Base-by-base conservation (phyloP, 2,113 vertebrate genomes). In the Ceyx cyanopectus region DNA sequence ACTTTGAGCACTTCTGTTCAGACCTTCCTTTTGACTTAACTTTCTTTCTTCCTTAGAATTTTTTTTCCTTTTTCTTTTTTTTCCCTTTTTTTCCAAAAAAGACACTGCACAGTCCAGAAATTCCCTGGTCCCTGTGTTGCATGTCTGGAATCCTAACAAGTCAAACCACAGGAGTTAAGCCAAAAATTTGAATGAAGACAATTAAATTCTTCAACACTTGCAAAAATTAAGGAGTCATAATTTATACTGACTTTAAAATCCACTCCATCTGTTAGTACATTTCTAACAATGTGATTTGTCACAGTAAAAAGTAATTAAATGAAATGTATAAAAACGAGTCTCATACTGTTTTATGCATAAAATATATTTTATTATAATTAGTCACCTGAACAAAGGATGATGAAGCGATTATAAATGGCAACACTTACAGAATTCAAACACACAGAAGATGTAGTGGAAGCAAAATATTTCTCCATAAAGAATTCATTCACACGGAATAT, bases 71-170 rank as follows among this genome's bases (percentile, higher is more conserved):
- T 20, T 11, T n/a, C 30, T 22, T 32, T 18, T 6, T 5, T 3
- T 2, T 4, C 2, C 9, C 14, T 14, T 17, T 10, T 9, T 20
- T 26, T 27, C 9, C 83, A 37, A 87, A 92, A 93, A 92, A 93
- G 86, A 83, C 81, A 56, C 68, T 53, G 46, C 79, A 68, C 45
- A 94, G 77, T 86, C 85, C 93, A 96, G 94, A 97, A 97, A 88
- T 90, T 84, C 72, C 77, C 90, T 85, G 30, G 67, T 93, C 67
- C 90, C 90, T 95, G 72, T 94, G 75, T 87, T 96, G 84, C 95
- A 96, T 95, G 94, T 95, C 91, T 94, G 92, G 94, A 96, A 95
- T 97, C 81, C 93, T 93, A 95, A 96, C 96, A 95, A 97, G 93
- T 93, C 87, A 92, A 96, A 89, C 94, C 94, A 85, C 90, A 92